phyloP scores from a whole-genome alignment of 92 coral and sea anemone genomes.

The Zoanthus solanderi region DNA sequence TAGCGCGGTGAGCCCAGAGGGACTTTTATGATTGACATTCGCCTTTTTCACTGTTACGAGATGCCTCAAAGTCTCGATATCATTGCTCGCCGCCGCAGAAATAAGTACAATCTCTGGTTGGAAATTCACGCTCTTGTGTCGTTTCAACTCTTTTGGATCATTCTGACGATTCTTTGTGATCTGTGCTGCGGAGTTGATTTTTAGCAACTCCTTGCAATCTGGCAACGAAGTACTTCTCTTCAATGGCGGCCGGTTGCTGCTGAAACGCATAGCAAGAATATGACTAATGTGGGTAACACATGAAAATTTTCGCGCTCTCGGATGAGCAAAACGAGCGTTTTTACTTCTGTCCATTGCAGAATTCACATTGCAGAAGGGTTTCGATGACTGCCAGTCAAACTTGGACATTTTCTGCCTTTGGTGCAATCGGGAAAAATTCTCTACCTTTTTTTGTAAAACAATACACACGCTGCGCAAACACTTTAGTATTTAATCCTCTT shows the following conservation, averaged over 20 bases:
- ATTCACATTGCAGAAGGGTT: conserved; percentile 76
- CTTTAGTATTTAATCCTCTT: neutral
- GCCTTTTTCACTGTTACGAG: conserved; percentile 76
- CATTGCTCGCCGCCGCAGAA: conserved; percentile 91
- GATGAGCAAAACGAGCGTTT: conserved; percentile 61
- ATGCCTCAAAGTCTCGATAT: conserved; percentile 71
- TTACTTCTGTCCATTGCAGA: conserved; percentile 74
- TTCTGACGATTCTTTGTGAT: conserved; percentile 25
- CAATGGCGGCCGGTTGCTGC: conserved; percentile 23
- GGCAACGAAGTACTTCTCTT: conserved; percentile 80
- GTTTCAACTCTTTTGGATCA: conserved; percentile 54
- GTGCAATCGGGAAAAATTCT: neutral
- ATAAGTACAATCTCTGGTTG: conserved; percentile 88
- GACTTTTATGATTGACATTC: conserved; percentile 80
- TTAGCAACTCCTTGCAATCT: conserved; percentile 78
- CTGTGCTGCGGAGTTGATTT: conserved; percentile 44
- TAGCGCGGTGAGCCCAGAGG: conserved; percentile 88
- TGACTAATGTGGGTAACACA: conserved; percentile 18
- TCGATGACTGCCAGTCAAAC: conserved; percentile 50
- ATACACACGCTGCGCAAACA: neutral
- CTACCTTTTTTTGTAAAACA: neutral
- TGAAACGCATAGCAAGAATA: conserved; percentile 3
- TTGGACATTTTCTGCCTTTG: neutral
- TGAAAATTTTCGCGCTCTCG: conserved; percentile 32
- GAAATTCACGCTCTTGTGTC: conserved; percentile 87